Base-by-base conservation (phyloP, 2,888 invertebrate species). In the Patella pellucida region DNA sequence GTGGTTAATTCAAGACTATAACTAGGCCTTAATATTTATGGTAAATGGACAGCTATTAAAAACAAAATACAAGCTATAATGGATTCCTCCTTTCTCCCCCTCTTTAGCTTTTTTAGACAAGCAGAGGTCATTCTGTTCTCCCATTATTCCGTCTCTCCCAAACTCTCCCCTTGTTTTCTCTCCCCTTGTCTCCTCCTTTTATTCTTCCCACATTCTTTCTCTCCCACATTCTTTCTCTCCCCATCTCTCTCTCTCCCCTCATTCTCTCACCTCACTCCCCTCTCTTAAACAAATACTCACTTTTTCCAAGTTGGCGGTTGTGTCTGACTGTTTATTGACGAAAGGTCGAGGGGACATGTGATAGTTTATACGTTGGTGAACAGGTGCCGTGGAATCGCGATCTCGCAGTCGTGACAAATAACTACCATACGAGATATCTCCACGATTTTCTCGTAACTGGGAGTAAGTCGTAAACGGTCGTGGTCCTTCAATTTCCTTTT, bases 231-330 rank as follows among this genome's bases (percentile, higher is more conserved):
- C 31, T 27, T 3, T 16, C 56, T 16, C 51, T 16, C n/a, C 27
- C 14, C 52, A 1, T 15, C 50, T 7, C 41, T 41, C 41, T 7
- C 41, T 9, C 41, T 41, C 31, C 5, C 5, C 5, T 4, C 5
- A 4, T 31, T 31, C n/a, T n/a, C 56, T 16, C 51, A 7, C n/a
- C 27, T 15, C 52, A 1, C 7, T 19, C 3, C 41, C 9, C 41
- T 7, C 41, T 9, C 41, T 41, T n/a, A n/a, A n/a, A n/a, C n/a
- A n/a, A 9, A 69, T 52, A 31, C 68, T 51, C 77, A 87, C 87
- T 85, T 84, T 86, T 76, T 85, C 84, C 52, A 87, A 75, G 68
- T 83, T 84, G 71, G 78, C 76, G 69, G 80, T 80, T 16, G 79
- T 77, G 16, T 78, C 77, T 78, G 62, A 62, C 41, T 41, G 41